Base-by-base conservation (phyloP, 35 echinoderm and acorn worm species). In the Apostichopus japonicus region DNA sequence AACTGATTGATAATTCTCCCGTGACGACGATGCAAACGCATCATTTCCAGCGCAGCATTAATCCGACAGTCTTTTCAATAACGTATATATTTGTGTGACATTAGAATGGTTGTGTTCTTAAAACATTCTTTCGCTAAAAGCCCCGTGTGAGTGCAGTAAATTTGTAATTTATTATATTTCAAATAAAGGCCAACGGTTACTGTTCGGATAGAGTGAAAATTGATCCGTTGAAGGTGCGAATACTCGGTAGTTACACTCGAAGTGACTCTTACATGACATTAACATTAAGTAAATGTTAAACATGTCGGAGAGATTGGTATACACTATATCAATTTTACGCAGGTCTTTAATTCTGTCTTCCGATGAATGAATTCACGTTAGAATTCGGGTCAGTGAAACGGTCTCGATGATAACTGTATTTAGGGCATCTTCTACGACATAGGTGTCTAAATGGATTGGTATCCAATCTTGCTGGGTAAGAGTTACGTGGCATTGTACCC, bases 81-180 rank as follows among this genome's bases (percentile, higher is more conserved):
- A 80, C 78, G 14, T 80, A 54, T 53, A 57, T 57, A 54, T 84
- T 57, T 84, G 81, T 84, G 81, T 58, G 81, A 84, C 54, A 19
- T 75, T 19, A 75, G 71, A 75, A 75, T 75, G 71, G 17, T 75
- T 75, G 71, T 23, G 21, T 6, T 23, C 71, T 75, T 19, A 57
- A 55, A 57, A 84, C 81, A 84, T 59, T 84, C 81, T 84, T 57
- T 62, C 81, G 81, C 81, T 84, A 84, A 84, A 84, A 84, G 81
- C 81, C 55, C 71, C 53, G 8, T 59, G 81, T 24, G 22, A 55
- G 54, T 54, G 81, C 81, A 55, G 56, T 84, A 84, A 84, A 84
- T 58, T 84, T 84, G 54, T 84, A 84, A 84, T 84, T 84, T 84
- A 84, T 84, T 84, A 84, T 84, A 58, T 84, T 84, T 84, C 81